Conservation (phyloP, 1,140 invertebrate species). For the Temnothorax longispinosus region DNA sequence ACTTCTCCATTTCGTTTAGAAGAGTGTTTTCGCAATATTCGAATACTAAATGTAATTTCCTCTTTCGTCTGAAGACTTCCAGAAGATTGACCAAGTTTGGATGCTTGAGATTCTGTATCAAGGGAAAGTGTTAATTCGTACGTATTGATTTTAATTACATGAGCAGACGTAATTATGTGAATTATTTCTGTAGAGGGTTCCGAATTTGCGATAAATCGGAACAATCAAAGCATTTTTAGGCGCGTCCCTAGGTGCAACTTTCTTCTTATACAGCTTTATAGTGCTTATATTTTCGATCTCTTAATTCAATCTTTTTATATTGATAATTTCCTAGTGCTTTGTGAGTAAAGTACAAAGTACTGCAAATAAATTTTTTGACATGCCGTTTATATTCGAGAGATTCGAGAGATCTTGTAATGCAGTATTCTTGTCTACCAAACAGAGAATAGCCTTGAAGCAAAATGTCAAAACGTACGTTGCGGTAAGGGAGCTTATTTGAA, state of each 20-base stretch:
- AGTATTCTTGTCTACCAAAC: conserved; percentile 59
- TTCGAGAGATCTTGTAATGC: background rate
- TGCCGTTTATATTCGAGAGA: background rate
- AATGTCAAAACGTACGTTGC: conserved; percentile 75
- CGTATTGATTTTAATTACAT: background rate
- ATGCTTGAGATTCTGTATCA: conserved; percentile 97
- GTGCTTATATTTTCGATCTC: background rate
- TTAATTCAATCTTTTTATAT: background rate
- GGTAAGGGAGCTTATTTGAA: conserved; percentile 63
- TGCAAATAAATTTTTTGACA: background rate
- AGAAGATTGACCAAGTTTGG: conserved; percentile 98
- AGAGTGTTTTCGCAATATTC: conserved; percentile 99
- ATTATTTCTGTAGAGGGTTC: background rate
- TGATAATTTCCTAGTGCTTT: background rate
- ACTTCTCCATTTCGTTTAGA: conserved; percentile 97
- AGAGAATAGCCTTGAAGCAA: conserved; percentile 78
- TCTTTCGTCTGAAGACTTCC: conserved; percentile 98
- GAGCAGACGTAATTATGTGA: background rate
- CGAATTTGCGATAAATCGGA: background rate
- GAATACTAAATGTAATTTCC: conserved; percentile 98
- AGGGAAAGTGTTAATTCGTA: conserved; percentile 53
- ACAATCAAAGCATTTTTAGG: background rate
- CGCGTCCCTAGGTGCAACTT: background rate
- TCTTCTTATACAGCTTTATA: background rate
- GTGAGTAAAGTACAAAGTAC: background rate